Evolutionary conservation across 2,113 vertebrate species (phyloP).

Genomic region (Regulus satrapa): DNA sequence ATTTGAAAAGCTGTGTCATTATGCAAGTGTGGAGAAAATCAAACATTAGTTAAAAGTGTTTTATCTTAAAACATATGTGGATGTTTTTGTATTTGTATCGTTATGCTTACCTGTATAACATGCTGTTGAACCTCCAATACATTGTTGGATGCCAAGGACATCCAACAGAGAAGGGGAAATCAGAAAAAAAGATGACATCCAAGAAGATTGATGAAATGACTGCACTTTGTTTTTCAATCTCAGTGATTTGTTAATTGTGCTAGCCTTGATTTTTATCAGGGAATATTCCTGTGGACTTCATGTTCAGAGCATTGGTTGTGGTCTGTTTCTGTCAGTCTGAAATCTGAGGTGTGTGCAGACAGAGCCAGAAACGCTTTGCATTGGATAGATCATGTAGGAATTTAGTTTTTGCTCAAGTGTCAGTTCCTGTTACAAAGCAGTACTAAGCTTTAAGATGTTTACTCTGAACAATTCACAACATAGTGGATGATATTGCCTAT

Average conservation of each 20-base stretch:
- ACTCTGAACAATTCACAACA: neutral
- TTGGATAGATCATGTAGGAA: neutral
- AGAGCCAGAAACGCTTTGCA: neutral
- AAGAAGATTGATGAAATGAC: neutral
- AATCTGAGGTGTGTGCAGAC: neutral
- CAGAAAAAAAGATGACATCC: neutral
- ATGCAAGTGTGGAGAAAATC: neutral
- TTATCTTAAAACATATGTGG: neutral
- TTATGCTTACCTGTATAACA: neutral
- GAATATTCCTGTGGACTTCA: neutral
- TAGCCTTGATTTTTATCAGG: neutral
- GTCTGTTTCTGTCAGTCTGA: neutral
- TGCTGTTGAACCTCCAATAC: neutral
- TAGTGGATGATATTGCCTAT: neutral
- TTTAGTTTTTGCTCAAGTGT: neutral
- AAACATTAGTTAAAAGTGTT: neutral
- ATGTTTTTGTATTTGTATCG: neutral
- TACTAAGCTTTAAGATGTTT: neutral
- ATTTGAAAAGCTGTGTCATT: neutral
- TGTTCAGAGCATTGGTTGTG: neutral
- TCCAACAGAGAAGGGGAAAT: neutral
- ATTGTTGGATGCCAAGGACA: neutral
- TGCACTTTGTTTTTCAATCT: neutral
- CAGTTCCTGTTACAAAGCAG: neutral
- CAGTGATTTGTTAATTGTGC: neutral